Conservation (phyloP, 2,888 invertebrate genomes). For the Cloeon dipterum region DNA sequence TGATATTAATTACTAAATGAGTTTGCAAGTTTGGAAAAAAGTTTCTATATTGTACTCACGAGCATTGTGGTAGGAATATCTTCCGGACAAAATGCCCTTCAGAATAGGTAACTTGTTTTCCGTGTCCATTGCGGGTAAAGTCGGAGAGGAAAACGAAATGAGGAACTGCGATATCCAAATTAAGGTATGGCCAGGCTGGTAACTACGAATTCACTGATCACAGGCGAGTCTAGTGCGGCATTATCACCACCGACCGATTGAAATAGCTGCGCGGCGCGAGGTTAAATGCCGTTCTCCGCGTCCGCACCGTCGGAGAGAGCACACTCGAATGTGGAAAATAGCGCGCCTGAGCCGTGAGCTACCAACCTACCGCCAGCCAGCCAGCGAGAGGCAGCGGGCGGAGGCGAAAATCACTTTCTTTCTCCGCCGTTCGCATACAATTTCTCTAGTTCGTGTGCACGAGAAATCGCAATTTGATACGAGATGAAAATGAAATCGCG, state of each 20-base stretch:
- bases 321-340: conserved; percentile 1
- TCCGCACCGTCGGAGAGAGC: too few relatives aligned
- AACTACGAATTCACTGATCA: not conserved
- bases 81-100: conserved; percentile 75
- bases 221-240: not conserved
- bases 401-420: too few relatives aligned
- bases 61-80: conserved; percentile 79
- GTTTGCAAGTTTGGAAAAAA: too few relatives aligned
- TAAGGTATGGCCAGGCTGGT: too few relatives aligned
- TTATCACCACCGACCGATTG: not conserved
- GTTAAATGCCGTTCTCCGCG: too few relatives aligned
- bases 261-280: not conserved
- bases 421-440: too few relatives aligned
- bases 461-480: too few relatives aligned
- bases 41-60: conserved; percentile 42
- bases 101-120: conserved; percentile 63
- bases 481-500: not conserved
- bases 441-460: too few relatives aligned
- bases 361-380: not conserved
- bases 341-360: not conserved
- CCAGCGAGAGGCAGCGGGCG: too few relatives aligned
- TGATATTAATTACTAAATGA: too few relatives aligned
- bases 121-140: not conserved
- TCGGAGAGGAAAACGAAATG: not conserved
- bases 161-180: too few relatives aligned